Base-by-base conservation (phyloP, 2,797 vertebrate genomes). In the Mallotus villosus region DNA sequence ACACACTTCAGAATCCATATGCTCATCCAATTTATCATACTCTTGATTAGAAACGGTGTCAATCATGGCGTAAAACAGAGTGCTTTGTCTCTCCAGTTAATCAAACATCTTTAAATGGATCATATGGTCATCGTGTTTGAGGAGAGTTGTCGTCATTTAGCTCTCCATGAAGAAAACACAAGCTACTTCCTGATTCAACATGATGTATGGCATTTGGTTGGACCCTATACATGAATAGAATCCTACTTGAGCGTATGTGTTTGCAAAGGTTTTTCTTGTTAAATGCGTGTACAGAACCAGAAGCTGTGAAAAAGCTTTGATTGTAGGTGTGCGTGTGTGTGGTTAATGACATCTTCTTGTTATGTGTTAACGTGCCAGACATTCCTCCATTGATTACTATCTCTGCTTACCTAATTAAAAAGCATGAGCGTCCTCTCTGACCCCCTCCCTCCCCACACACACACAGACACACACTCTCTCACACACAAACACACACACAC, bases 301-400 rank as follows among this genome's bases (percentile, higher is more conserved):
- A 34, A 34, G 32, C 32, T 34, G 1, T 8, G 32, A 34, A 34
- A 34, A 41, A 41, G 37, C 37, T 67, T 22, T 66, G 64, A 60
- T 22, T 62, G 46, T 67, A 62, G 27, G 46, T 57, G 46, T 68
- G 59, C 34, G 59, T 41, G 17, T 17, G 71, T 79, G 12, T 67
- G 60, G 72, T 70, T 84, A 84, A 86, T 84, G 79, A 80, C 73
- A 70, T 61, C 67, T 79, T 63, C 68, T 17, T 12, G n/a, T 61
- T 63, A 61, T 55, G 66, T 14, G 46, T 71, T 63, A 19, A 1
- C 68, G 72, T 77, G 41, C 78, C 78, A 71, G 64, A 71, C 37
- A 19, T 85, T 80, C 83, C 75, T 79, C n/a, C 53, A 63, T 58
- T 85, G 75, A 81, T 82, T 63, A 77, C 62, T n/a, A 53, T 8